Evolutionary conservation across 2,797 vertebrate genomes (phyloP).

Genomic region (Hyperoplus immaculatus): DNA sequence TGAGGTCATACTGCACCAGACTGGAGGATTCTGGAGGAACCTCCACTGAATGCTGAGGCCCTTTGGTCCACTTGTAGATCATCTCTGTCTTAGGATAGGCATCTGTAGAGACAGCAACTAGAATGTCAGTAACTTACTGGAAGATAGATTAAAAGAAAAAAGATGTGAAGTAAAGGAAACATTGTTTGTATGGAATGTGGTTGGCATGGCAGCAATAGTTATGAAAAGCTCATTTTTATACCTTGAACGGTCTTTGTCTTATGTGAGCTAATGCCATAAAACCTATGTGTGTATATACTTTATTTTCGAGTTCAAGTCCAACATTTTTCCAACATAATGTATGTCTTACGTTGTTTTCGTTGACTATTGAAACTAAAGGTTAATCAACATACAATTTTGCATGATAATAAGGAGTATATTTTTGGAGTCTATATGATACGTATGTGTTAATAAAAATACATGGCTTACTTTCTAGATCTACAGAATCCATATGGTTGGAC

Average conservation of each 20-base stretch:
- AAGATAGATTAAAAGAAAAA: background rate
- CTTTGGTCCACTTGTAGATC: slow-evolving; percentile 99
- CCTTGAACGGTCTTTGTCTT: no score
- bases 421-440: background rate
- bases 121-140: slow-evolving; percentile 39
- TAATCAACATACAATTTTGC: slow-evolving; percentile 4
- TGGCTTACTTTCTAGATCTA: background rate
- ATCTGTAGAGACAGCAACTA: slow-evolving; percentile 84
- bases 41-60: slow-evolving; percentile 95
- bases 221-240: no score
- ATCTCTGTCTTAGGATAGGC: slow-evolving; percentile 98
- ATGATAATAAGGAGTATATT: background rate
- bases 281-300: no score
- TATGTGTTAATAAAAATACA: slow-evolving; percentile 2
- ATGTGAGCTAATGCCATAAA: no score
- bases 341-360: no score
- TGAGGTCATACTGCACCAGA: slow-evolving; percentile 97
- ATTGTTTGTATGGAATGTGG: background rate
- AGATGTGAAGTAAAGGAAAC: background rate
- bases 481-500: background rate
- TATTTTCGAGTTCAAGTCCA: no score
- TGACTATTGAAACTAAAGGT: background rate
- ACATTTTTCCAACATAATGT: no score
- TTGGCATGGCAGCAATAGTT: no score
- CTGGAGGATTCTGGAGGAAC: slow-evolving; percentile 98